phyloP scores from a whole-genome alignment of 2,888 invertebrate genomes.

The Metopia argyrocephala region DNA sequence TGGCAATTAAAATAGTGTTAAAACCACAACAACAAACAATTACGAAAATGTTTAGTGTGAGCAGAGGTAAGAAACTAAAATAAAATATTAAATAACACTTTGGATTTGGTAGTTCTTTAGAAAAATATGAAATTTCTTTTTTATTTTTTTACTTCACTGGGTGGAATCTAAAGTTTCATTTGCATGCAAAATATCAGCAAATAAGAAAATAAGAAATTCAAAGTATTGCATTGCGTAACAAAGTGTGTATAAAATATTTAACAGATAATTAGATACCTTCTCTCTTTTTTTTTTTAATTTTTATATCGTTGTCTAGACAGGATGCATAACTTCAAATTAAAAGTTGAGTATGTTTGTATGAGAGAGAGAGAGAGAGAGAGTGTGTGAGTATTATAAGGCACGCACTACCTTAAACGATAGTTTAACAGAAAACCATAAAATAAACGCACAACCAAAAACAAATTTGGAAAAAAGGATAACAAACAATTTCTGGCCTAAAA shows the following conservation, averaged over 20 bases:
- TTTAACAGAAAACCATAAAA: no score
- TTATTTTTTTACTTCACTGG: no score
- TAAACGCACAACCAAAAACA: no score
- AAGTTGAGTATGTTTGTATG: conserved; percentile 7
- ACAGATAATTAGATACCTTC: conserved; percentile 61
- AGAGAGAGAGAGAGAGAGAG: not conserved
- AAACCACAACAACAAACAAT: no score
- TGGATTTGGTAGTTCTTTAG: conserved; percentile 9
- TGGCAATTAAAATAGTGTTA: not conserved
- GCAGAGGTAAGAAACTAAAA: not conserved
- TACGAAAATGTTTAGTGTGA: no score
- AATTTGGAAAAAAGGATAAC: no score
- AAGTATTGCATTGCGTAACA: conserved; percentile 56
- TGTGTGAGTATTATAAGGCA: no score
- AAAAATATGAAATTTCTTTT: not conserved
- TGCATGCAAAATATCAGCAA: not conserved
- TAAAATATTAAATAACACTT: conserved; percentile 22
- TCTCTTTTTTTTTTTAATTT: no score
- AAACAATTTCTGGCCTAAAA: no score
- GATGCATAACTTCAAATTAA: no score
- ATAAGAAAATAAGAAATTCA: not conserved
- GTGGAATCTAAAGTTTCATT: conserved; percentile 31
- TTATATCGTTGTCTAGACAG: conserved; percentile 57
- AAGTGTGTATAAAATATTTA: conserved; percentile 46
- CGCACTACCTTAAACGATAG: no score